Conservation (phyloP, 1,140 invertebrate genomes). For the Papilio aristodemus region DNA sequence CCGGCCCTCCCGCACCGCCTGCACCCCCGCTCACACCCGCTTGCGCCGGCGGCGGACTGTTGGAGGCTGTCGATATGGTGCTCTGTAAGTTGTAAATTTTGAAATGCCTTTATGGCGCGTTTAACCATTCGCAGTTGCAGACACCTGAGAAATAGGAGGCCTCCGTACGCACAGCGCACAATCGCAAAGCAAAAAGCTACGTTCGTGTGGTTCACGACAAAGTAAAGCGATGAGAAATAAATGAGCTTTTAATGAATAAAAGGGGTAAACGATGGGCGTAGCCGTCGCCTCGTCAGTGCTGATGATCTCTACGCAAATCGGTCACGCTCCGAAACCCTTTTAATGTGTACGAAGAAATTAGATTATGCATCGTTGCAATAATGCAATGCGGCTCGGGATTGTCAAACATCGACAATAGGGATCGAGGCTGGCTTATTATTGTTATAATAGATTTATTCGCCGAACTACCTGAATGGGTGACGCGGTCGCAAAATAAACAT, state of each 20-base stretch:
- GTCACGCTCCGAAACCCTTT: constrained; percentile 63
- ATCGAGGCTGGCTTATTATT: constrained; percentile 50
- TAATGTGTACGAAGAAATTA: constrained; percentile 52
- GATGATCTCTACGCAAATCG: constrained; percentile 54
- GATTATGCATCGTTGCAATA: constrained; percentile 51
- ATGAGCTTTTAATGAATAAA: constrained; percentile 67
- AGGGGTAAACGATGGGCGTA: constrained; percentile 62
- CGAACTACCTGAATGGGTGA: constrained; percentile 70
- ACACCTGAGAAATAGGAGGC: constrained; percentile 53
- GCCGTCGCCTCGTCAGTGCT: constrained; percentile 51
- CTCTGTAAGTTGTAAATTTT: constrained; percentile 80
- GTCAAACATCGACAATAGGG: constrained; percentile 55
- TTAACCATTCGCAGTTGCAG: constrained; percentile 71
- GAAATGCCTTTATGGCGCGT: constrained; percentile 78
- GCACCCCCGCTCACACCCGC: constrained; percentile 77
- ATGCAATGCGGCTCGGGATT: constrained; percentile 53
- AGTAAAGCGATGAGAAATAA: constrained; percentile 64
- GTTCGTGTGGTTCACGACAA: constrained; percentile 52
- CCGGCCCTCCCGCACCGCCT: constrained; percentile 77
- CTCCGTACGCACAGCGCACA: constrained; percentile 64
- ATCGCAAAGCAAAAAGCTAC: constrained; percentile 56
- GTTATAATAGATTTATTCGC: constrained; percentile 68
- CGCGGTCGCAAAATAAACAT: constrained; percentile 70
- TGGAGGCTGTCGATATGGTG: constrained; percentile 82
- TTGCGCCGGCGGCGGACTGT: constrained; percentile 81